These are phyloP conservation scores for Zosterops japonicus DNA, from an alignment of 2,113 vertebrate genomes.

Conservation along the genomic window DNA sequence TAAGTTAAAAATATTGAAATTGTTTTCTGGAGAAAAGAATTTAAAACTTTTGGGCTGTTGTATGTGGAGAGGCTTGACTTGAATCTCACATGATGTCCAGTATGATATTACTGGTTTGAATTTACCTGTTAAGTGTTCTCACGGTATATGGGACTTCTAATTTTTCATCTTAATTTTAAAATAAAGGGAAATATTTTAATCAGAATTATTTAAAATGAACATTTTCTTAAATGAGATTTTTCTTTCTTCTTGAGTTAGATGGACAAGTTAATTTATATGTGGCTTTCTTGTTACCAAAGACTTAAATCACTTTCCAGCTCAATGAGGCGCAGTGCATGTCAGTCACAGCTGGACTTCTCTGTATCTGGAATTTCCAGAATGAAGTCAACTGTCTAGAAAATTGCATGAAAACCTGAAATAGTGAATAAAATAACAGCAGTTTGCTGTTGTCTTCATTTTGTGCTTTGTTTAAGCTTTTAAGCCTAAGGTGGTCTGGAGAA, in stretches of 20 bases:
- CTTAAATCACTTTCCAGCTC: not conserved
- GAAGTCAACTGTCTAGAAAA: not conserved
- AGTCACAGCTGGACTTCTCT: not conserved
- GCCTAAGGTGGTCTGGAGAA: not conserved
- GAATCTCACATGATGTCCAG: fast-evolving
- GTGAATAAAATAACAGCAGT: not conserved
- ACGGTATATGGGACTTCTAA: fast-evolving
- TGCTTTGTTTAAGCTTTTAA: not conserved
- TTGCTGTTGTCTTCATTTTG: not conserved
- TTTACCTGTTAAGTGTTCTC: not conserved
- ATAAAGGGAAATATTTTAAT: not conserved
- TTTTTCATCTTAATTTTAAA: not conserved
- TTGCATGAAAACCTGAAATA: not conserved
- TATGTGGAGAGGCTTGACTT: not conserved
- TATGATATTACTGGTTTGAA: not conserved
- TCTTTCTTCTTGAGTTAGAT: not conserved
- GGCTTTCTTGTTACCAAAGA: not conserved
- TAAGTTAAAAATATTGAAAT: not conserved
- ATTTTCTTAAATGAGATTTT: not conserved
- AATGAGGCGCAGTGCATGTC: not conserved
- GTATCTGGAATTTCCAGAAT: not conserved
- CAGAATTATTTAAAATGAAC: not conserved
- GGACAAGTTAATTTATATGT: not conserved
- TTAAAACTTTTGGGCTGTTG: not conserved
- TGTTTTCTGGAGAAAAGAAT: not conserved